Conservation (phyloP, 2,888 invertebrate genomes). For the Argyresthia albistria region DNA sequence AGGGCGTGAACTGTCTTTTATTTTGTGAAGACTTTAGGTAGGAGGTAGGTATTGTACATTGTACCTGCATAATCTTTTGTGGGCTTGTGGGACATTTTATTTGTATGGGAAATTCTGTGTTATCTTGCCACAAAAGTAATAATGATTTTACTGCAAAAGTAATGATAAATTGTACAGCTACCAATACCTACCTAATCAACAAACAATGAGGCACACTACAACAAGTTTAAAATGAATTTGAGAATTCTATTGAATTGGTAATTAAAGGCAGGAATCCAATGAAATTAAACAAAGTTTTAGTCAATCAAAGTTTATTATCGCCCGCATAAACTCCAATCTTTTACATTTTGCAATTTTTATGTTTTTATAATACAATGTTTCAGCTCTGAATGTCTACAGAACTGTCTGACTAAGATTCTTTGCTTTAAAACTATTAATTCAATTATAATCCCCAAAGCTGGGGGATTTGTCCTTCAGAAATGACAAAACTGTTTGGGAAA, state of each 20-base stretch:
- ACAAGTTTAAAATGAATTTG: too few relatives aligned
- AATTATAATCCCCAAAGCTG: slow-evolving; percentile 19
- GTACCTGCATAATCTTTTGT: too few relatives aligned
- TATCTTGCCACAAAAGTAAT: slow-evolving; percentile 30
- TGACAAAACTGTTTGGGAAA: slow-evolving; percentile 45
- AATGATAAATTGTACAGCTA: too few relatives aligned
- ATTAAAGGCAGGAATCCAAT: not conserved
- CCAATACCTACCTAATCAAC: too few relatives aligned
- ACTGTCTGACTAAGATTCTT: slow-evolving; percentile 54
- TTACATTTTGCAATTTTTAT: slow-evolving; percentile 60
- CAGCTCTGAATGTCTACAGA: slow-evolving; percentile 46
- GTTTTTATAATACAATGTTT: slow-evolving; percentile 56
- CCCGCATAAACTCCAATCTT: slow-evolving; percentile 48
- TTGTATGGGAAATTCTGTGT: too few relatives aligned
- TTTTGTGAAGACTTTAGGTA: too few relatives aligned
- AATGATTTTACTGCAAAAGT: slow-evolving; percentile 14
- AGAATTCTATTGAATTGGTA: too few relatives aligned
- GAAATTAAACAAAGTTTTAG: slow-evolving; percentile 13
- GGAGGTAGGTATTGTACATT: too few relatives aligned
- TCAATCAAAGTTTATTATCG: slow-evolving; percentile 56
- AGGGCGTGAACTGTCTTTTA: too few relatives aligned
- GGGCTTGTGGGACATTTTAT: too few relatives aligned
- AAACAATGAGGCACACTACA: too few relatives aligned
- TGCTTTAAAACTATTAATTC: slow-evolving; percentile 34
- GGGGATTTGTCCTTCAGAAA: slow-evolving; percentile 40